These are phyloP conservation scores for Jordanella pulchra DNA, from an alignment of 2,797 vertebrate species.

Conservation along the genomic window DNA sequence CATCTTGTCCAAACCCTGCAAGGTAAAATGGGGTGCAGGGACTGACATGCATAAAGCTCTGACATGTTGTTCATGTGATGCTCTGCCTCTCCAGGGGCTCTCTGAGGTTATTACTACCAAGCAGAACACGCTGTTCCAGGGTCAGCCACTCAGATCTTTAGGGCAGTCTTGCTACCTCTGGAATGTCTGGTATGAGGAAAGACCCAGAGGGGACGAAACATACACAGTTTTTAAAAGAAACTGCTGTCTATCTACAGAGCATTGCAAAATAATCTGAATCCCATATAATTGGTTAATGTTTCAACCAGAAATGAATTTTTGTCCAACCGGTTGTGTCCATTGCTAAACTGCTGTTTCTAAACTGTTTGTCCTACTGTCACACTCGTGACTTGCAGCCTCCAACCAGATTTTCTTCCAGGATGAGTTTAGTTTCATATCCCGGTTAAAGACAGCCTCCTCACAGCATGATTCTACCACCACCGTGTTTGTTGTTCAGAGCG, in stretches of 20 bases:
- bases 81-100: constrained; percentile 65
- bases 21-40: constrained; percentile 42
- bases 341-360: no score
- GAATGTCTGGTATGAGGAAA: constrained; percentile 82
- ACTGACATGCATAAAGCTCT: constrained; percentile 62
- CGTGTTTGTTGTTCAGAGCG: neutral
- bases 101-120: constrained; percentile 70
- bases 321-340: no score
- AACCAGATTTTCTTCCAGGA: neutral
- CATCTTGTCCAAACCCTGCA: constrained; percentile 50
- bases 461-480: neutral
- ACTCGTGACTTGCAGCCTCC: neutral
- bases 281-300: neutral
- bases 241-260: constrained; percentile 14
- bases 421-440: neutral
- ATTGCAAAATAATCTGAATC: neutral
- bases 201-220: constrained; percentile 58
- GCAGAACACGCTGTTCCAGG: constrained; percentile 71
- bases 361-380: neutral
- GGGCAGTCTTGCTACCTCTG: constrained; percentile 75
- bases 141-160: constrained; percentile 70
- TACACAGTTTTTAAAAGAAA: constrained; percentile 42
- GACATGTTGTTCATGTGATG: constrained; percentile 64
- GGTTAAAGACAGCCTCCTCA: neutral
- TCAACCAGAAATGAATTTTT: neutral